Base-by-base conservation (phyloP, 2,113 vertebrate species). In the Coptodon bakossiorum region DNA sequence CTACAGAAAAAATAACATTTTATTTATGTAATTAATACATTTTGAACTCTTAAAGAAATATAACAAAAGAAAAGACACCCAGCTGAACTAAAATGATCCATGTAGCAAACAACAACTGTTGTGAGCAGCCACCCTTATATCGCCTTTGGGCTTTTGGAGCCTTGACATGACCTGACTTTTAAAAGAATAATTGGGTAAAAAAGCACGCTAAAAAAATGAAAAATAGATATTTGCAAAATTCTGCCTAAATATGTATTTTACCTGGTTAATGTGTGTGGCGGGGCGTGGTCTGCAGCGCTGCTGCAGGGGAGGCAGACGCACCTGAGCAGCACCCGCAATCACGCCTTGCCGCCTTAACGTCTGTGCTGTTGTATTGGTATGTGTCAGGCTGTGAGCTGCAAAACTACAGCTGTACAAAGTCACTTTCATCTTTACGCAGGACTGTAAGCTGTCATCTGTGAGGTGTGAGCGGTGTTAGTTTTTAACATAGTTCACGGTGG, bases 391-490 rank as follows among this genome's bases (percentile, higher is more conserved):
- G 6, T 17, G 45, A 48, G 45, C 45, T 48, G 14, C 0, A 48
- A 0, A 48, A 0, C 45, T 48, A 48, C 6, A 22, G 22, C 22
- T 22, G 45, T 50, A 50, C 48, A 1, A 50, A 50, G 48, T 50
- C 16, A 8, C 7, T 8, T 8, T 8, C 4, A 17, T 17, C 0
- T 48, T 50, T 50, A 8, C 1, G 7, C 7, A 19, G 16, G 4
- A 5, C 48, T 50, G 2, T 50, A 5, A 50, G 7, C 17, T 19
- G 48, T 50, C 48, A 2, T 19, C 7, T 50, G 7, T 50, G 17
- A 50, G 0, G 50, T 5, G 0, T n/a, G 50, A n/a, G 50, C 50
- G 2, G 50, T 53, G 52, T 53, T 53, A n/a, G 52, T n/a, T 6
- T 53, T n/a, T 53, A 53, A n/a, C 50, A 0, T 53, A n/a, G 9